A percentile compares a stretch with the other conserved stretches of the same genome.
phyloP scores from a whole-genome alignment of 2,888 invertebrate species.

The Stictocephala bisonia region DNA sequence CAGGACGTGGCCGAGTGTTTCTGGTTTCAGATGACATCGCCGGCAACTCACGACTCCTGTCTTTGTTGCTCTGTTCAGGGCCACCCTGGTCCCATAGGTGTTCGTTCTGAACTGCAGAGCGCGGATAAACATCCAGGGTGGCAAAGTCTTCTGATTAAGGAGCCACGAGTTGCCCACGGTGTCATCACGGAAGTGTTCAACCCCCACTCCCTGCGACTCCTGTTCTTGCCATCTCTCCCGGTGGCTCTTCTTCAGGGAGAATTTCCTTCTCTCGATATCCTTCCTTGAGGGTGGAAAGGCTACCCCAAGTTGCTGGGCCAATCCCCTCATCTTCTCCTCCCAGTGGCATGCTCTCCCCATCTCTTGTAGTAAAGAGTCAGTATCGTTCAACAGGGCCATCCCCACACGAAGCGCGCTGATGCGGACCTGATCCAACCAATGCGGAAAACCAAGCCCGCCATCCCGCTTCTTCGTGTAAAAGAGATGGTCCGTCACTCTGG shows the following conservation, averaged over 20 bases:
- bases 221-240: not conserved
- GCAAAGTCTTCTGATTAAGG: not conserved
- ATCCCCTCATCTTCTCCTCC: not conserved
- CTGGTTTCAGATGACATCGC: not conserved
- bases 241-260: not conserved
- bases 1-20: constrained; percentile 18
- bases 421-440: not conserved
- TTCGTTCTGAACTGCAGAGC: not conserved
- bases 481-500: not conserved
- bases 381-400: not conserved
- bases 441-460: constrained; percentile 13
- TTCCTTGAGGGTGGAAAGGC: not conserved
- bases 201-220: not conserved
- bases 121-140: not conserved
- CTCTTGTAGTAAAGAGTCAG: constrained; percentile 16
- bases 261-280: not conserved
- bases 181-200: not conserved
- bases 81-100: constrained; percentile 1
- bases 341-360: not conserved
- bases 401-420: constrained; percentile 6
- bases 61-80: not conserved
- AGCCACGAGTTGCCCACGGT: constrained; percentile 20
- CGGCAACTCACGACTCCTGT: not conserved
- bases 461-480: constrained; percentile 6
- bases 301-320: not conserved